These are phyloP conservation scores for Phylloscopus trochiloides DNA, from an alignment of 2,113 vertebrate species.

Conservation along the genomic window DNA sequence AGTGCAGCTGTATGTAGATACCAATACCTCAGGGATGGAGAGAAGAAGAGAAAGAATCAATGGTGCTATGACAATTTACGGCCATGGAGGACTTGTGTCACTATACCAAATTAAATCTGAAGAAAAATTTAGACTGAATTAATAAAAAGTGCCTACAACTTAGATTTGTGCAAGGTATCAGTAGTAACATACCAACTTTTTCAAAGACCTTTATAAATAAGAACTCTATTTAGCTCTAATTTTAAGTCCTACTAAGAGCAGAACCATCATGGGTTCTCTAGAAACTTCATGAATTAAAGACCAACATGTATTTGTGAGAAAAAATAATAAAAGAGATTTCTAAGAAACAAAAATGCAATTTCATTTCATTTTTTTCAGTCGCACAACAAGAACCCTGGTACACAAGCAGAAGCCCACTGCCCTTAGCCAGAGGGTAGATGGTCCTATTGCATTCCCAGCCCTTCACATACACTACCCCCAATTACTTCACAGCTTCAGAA, in stretches of 20 bases:
- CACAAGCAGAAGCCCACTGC: not conserved
- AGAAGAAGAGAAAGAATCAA: not conserved
- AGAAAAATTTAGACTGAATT: not conserved
- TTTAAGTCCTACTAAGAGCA: not conserved
- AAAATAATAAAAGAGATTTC: not conserved
- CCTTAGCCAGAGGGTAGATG: no score
- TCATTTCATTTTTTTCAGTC: not conserved
- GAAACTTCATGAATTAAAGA: not conserved
- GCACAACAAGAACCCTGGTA: not conserved
- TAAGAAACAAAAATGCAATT: not conserved
- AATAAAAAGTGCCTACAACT: not conserved
- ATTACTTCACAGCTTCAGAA: not conserved
- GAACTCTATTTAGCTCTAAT: not conserved
- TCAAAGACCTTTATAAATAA: not conserved
- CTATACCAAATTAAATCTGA: not conserved
- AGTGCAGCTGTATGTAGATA: not conserved
- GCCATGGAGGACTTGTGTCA: not conserved
- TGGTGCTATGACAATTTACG: not conserved
- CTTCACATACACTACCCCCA: rapidly evolving
- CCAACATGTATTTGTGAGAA: not conserved
- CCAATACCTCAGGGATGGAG: not conserved
- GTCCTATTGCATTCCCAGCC: not conserved
- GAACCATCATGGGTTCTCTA: not conserved
- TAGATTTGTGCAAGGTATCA: not conserved
- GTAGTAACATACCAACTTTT: not conserved